phyloP scores from a whole-genome alignment of 1,140 invertebrate species.

The Trachymyrmex cornetzi region DNA sequence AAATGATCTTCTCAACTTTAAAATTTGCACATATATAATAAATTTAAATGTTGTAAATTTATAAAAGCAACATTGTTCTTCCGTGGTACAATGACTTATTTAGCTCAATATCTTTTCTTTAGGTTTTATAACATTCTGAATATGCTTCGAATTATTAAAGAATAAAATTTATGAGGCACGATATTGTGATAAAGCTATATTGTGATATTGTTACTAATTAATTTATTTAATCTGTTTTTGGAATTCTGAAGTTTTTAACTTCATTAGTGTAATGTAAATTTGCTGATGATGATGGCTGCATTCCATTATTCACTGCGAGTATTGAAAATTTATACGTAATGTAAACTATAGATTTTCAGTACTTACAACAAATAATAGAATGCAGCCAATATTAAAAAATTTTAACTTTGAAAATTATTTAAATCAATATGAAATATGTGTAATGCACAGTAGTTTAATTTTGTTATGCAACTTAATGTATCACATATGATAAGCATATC shows the following conservation, averaged over 20 bases:
- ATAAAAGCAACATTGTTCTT: constrained; percentile 1
- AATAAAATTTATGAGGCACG: constrained; percentile 27
- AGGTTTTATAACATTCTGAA: constrained; percentile 28
- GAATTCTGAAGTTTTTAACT: background rate
- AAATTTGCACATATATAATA: background rate
- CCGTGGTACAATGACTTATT: constrained; percentile 34
- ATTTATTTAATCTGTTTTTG: constrained; percentile 5
- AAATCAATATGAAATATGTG: background rate
- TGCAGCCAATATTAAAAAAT: background rate
- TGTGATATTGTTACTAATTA: background rate
- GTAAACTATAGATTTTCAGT: no score
- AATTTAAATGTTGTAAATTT: background rate
- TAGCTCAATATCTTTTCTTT: constrained; percentile 16
- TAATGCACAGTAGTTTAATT: background rate
- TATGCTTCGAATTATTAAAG: constrained; percentile 20
- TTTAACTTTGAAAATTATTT: constrained; percentile 17
- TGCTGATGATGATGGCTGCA: background rate
- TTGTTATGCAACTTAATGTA: constrained; percentile 2
- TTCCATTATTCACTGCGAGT: no score
- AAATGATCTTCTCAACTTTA: background rate
- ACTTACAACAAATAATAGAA: no score
- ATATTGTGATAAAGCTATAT: background rate
- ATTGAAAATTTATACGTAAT: no score
- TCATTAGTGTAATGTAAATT: background rate
- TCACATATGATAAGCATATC: background rate